phyloP scores from a whole-genome alignment of 2,113 vertebrate genomes.

The Triplophysa rosa region DNA sequence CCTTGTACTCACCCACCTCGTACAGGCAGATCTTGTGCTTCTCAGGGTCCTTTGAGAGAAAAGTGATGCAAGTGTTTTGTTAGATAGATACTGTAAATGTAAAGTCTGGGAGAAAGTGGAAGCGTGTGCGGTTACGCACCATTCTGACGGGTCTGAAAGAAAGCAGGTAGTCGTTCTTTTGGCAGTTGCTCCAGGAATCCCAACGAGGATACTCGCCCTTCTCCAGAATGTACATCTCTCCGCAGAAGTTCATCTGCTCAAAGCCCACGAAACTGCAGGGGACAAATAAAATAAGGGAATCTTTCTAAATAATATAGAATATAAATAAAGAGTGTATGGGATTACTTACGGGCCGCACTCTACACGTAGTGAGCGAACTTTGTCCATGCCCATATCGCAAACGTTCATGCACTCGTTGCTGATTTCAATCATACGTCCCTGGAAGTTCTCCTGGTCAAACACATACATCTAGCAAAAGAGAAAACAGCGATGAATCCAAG shows the following conservation, averaged over 20 bases:
- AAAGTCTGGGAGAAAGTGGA: background rate
- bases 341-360: conserved; percentile 79
- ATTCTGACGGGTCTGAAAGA: conserved; percentile 81
- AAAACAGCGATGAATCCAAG: background rate
- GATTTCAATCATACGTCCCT: conserved; percentile 81
- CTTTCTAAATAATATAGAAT: background rate
- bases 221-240: conserved; percentile 84
- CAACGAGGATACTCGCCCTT: conserved; percentile 82
- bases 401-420: conserved; percentile 80
- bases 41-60: conserved; percentile 72
- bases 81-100: background rate
- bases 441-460: conserved; percentile 84
- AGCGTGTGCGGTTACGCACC: conserved; percentile 59
- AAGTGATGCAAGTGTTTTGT: background rate
- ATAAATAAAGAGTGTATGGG: background rate
- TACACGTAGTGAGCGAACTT: conserved; percentile 77
- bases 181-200: conserved; percentile 83
- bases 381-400: conserved; percentile 79
- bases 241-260: conserved; percentile 82
- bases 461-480: conserved; percentile 71
- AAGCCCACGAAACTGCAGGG: conserved; percentile 75
- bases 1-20: conserved; percentile 81
- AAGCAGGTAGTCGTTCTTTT: conserved; percentile 80
- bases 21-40: conserved; percentile 85
- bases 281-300: conserved; percentile 15